These are phyloP conservation scores for Pluvialis apricaria DNA, from an alignment of 2,113 vertebrate genomes.

Conservation along the genomic window DNA sequence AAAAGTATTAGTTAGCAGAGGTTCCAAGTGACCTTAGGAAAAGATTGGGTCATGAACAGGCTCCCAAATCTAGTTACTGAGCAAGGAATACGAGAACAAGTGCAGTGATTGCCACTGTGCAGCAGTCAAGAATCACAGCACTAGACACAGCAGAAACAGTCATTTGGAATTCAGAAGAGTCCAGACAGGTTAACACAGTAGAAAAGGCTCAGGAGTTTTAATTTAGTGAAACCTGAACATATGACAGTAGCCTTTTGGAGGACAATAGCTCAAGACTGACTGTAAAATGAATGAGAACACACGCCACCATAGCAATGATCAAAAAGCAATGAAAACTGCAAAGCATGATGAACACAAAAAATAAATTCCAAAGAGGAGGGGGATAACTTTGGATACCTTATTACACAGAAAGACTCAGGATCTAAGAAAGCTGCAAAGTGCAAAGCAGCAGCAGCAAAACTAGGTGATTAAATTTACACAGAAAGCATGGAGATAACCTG, in stretches of 20 bases:
- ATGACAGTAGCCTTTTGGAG: not conserved
- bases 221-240: not conserved
- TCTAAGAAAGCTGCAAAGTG: not conserved
- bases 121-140: not conserved
- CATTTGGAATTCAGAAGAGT: not conserved
- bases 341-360: not conserved
- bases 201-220: not conserved
- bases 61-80: not conserved
- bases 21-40: not conserved
- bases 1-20: not conserved
- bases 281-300: not conserved
- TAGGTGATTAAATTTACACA: not conserved
- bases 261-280: not conserved
- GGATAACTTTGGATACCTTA: not conserved
- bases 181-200: not conserved
- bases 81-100: not conserved
- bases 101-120: not conserved
- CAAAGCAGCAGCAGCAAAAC: conserved; percentile 1
- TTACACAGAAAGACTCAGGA: not conserved
- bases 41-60: not conserved
- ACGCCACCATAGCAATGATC: not conserved
- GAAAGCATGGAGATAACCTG: not conserved
- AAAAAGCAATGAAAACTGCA: not conserved
- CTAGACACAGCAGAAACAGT: not conserved
- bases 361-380: not conserved